Evolutionary conservation across 2,113 vertebrate species (phyloP), one percentile per base, ranked within the genome.

Genomic region (Megaleporinus macrocephalus): DNA sequence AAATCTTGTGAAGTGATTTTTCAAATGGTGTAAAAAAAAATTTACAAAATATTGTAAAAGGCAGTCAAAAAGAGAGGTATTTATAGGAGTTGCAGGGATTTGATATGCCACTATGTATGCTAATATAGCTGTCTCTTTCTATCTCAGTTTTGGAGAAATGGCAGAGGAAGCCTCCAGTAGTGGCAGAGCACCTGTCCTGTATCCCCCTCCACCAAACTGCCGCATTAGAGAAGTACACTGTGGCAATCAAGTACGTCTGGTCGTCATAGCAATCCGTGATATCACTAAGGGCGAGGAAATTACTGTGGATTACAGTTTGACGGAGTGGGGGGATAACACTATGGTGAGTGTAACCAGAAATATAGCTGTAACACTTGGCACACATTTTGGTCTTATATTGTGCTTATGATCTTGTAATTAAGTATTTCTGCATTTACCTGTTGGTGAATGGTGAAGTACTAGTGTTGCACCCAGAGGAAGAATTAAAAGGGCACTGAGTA

Each of bases 231-330:
- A 95, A 85, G 93, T 94, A 70, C 93, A 94, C 86, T 94, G 92
- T 70, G 94, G 93, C 68, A 94, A 90, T 89, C 94, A 94, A 88
- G 93, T 94, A 83, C 92, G 94, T 3, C 74, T 95, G 75, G 93
- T 94, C 0, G 94, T 95, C 27, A 93, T 95, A 24, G 94, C 94
- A 13, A 94, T 95, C 85, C 89, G 93, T 68, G 93, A 95, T 87
- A 95, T 95, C 88, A 85, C 91, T 83, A 94, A 92, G 69, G 94
- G 94, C 13, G 94, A 95, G 87, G 94, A 95, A 87, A 95, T 95
- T 84, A 94, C 94, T 1, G 94, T 95, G 75, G 94, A 95, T 90
- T 95, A 95, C 88, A 94, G 94, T 84, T 89, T 94, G 83, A 94
- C 91, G 0, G 94, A 95, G 82, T 94, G 93, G 93, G 93, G 93